phyloP scores from a whole-genome alignment of 1,140 invertebrate genomes.

The Delia radicum region DNA sequence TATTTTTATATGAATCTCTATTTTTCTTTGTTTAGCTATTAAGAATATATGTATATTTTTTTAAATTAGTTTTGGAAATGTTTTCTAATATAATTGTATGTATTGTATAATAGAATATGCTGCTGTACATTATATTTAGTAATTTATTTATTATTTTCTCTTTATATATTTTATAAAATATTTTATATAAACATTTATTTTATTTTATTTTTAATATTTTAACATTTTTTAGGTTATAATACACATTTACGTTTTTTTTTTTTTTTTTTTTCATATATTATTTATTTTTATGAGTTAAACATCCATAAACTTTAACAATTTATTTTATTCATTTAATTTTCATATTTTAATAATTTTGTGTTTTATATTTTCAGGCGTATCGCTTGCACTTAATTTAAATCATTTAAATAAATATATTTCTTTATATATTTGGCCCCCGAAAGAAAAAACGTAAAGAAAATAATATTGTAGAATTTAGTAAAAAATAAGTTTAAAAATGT shows the following conservation, averaged over 20 bases:
- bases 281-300: constrained; percentile 22
- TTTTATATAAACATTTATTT: neutral
- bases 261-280: constrained; percentile 13
- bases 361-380: constrained; percentile 6
- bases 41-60: neutral
- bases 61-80: neutral
- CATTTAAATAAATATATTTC: neutral
- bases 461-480: neutral
- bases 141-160: neutral
- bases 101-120: constrained; percentile 17
- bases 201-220: neutral
- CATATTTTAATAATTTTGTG: neutral
- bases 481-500: neutral
- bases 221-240: constrained; percentile 2
- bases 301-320: constrained; percentile 25
- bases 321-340: neutral
- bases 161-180: neutral
- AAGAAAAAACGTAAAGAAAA: constrained; percentile 18
- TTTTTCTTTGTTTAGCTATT: neutral
- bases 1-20: neutral
- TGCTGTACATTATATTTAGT: neutral
- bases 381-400: constrained; percentile 6
- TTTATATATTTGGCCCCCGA: constrained; percentile 26
- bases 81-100: neutral
- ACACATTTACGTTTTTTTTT: constrained; percentile 5